Conservation (phyloP, 2,797 vertebrate species). For the Microchirus variegatus region DNA sequence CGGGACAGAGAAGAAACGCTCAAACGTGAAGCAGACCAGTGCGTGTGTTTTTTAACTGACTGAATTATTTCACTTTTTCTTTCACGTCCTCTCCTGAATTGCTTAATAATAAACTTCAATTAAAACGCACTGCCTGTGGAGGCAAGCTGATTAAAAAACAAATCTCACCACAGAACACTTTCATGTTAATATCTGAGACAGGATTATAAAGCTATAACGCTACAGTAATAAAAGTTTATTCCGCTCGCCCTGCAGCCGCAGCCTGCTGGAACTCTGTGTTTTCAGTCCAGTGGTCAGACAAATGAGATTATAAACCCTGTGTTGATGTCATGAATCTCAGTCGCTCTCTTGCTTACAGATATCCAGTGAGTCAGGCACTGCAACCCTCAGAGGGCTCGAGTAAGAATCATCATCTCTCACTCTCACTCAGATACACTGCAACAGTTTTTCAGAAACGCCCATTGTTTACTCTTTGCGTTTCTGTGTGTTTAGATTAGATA, state of each 20-base stretch:
- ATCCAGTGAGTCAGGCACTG: constrained; percentile 52
- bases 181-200: not conserved
- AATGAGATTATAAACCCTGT: constrained; percentile 38
- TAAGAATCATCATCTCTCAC: constrained; percentile 29
- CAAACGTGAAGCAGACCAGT: constrained; percentile 71
- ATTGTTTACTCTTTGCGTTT: not conserved
- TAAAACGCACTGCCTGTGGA: too few relatives aligned
- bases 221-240: constrained; percentile 15
- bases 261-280: constrained; percentile 17
- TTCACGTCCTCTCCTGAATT: too few relatives aligned
- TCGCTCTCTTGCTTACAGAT: constrained; percentile 33
- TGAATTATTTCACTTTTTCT: not conserved
- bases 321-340: constrained; percentile 23
- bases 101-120: too few relatives aligned
- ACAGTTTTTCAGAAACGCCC: not conserved
- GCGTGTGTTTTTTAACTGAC: not conserved
- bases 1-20: constrained; percentile 57
- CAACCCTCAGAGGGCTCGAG: constrained; percentile 53
- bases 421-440: not conserved
- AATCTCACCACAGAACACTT: not conserved
- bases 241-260: constrained; percentile 1
- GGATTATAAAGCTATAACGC: constrained; percentile 5
- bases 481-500: constrained; percentile 32
- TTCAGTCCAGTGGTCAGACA: constrained; percentile 48
- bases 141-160: too few relatives aligned